Conservation (phyloP, 2,797 vertebrate genomes). For the Notoglanidium macrostoma region DNA sequence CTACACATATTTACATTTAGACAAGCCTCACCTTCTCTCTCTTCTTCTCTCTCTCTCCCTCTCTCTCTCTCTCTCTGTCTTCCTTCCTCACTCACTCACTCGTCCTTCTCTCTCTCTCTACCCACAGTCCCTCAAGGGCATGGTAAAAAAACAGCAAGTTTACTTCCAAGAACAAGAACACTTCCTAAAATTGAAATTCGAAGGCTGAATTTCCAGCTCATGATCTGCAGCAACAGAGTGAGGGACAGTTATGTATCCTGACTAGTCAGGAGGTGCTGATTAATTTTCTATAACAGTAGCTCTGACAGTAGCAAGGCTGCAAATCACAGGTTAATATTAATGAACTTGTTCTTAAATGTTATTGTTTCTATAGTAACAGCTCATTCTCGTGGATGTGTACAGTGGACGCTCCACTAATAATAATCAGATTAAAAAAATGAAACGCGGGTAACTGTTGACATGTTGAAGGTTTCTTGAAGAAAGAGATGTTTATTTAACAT, state of each 20-base stretch:
- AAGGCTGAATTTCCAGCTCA: neutral
- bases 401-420: too few species aligned
- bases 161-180: conserved; percentile 3
- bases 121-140: neutral
- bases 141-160: neutral
- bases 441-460: too few species aligned
- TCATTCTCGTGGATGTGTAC: too few species aligned
- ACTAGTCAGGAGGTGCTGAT: neutral
- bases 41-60: conserved; percentile 48
- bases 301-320: neutral
- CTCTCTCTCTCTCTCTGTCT: conserved; percentile 48
- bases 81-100: conserved; percentile 32
- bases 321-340: too few species aligned
- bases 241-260: neutral
- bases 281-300: neutral
- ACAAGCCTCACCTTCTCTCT: conserved; percentile 65
- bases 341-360: too few species aligned
- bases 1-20: conserved; percentile 78
- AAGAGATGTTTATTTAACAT: too few species aligned
- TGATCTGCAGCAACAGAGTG: neutral
- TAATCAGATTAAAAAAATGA: too few species aligned
- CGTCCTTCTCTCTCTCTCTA: conserved; percentile 46
- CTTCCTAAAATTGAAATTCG: neutral
- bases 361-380: neutral
- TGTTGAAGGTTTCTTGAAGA: too few species aligned